Conservation (phyloP, 2,113 vertebrate genomes). For the Lophochroa leadbeateri region DNA sequence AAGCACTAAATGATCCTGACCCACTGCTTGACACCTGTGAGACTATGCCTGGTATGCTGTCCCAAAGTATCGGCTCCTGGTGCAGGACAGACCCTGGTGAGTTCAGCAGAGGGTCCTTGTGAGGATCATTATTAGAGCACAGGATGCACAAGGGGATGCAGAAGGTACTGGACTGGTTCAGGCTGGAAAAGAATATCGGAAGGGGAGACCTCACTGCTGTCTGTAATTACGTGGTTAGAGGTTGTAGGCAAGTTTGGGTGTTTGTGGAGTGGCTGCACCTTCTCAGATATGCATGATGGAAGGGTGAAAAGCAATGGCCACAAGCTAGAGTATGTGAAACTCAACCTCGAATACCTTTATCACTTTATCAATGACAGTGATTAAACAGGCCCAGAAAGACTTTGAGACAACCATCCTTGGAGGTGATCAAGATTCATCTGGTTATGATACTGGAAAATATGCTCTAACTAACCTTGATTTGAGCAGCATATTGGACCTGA, state of each 20-base stretch:
- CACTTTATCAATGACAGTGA: background rate
- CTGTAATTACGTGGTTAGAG: background rate
- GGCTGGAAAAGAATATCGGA: background rate
- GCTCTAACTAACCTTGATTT: background rate
- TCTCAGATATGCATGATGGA: background rate
- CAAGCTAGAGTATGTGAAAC: background rate
- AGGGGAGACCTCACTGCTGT: background rate
- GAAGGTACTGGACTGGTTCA: background rate
- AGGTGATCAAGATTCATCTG: background rate
- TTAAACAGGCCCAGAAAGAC: background rate
- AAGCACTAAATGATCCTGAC: background rate
- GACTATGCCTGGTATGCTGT: background rate
- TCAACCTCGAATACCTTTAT: background rate
- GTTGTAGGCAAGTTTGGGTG: background rate
- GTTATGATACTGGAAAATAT: background rate
- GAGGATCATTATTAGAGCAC: background rate
- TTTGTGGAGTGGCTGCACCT: background rate
- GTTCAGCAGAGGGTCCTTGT: background rate
- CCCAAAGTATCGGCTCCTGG: accelerated
- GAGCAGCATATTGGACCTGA: background rate
- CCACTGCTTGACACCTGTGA: accelerated
- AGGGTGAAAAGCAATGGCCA: background rate
- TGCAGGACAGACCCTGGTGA: background rate
- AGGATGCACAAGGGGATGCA: background rate
- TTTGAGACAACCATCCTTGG: background rate